Evolutionary conservation across 2,888 invertebrate genomes (phyloP).

Genomic region (Coronaproctus castanopsis): DNA sequence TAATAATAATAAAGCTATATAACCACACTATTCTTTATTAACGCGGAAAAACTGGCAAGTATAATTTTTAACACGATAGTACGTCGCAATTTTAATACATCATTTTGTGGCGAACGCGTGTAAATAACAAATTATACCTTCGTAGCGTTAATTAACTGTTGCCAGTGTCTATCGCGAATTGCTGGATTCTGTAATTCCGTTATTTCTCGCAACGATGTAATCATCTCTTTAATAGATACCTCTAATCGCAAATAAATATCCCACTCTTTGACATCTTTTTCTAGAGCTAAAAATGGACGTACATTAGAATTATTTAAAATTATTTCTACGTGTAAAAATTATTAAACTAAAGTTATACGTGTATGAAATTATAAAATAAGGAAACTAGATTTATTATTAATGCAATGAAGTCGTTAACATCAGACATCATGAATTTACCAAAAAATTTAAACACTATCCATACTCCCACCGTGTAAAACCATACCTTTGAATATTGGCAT

Average conservation of each 20-base stretch:
- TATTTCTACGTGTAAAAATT: background rate
- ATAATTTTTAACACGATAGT: no score
- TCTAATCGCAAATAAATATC: conserved; percentile 64
- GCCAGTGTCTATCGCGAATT: conserved; percentile 83
- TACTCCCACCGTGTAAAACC: no score
- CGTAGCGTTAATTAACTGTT: conserved; percentile 78
- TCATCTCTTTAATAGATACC: conserved; percentile 66
- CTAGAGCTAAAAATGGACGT: conserved; percentile 28
- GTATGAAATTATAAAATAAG: background rate
- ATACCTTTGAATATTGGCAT: no score
- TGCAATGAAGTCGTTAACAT: background rate
- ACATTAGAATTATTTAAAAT: conserved; percentile 8
- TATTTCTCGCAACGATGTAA: conserved; percentile 78
- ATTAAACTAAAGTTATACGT: background rate
- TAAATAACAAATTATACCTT: no score
- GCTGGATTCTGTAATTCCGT: conserved; percentile 87
- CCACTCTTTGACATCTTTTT: conserved; percentile 45
- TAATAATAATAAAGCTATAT: no score
- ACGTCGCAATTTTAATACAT: no score
- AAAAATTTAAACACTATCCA: no score
- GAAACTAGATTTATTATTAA: background rate
- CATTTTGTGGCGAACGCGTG: no score
- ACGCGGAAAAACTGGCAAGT: no score
- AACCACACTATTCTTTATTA: no score
- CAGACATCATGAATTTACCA: no score